These are phyloP conservation scores for Lophotis ruficrista DNA, from an alignment of 2,113 vertebrate genomes.

Conservation along the genomic window DNA sequence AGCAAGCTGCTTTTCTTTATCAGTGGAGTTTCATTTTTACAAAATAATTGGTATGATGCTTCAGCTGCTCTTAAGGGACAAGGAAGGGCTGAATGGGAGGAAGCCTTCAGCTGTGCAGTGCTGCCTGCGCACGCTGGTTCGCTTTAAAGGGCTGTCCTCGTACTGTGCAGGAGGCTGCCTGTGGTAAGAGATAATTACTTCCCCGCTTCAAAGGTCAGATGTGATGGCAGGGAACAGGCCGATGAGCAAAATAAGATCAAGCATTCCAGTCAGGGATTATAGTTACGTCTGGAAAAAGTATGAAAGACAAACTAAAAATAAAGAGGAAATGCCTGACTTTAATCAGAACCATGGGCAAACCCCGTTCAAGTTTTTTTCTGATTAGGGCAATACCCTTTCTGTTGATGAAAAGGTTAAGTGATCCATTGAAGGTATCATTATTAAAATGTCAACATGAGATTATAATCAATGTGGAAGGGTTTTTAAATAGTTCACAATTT, in stretches of 20 bases:
- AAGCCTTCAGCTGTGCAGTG: not conserved
- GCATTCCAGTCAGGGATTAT: not conserved
- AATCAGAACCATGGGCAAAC: not conserved
- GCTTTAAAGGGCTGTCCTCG: not conserved
- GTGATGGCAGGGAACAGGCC: not conserved
- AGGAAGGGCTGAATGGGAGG: not conserved
- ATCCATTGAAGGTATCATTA: not conserved
- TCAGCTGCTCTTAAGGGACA: not conserved
- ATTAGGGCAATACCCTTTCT: not conserved
- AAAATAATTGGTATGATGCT: not conserved
- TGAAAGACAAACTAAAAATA: not conserved
- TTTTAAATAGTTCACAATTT: not conserved
- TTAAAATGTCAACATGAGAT: not conserved
- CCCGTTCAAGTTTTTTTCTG: not conserved
- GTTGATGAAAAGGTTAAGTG: not conserved
- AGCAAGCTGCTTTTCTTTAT: not conserved
- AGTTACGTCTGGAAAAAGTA: not conserved
- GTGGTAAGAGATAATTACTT: not conserved
- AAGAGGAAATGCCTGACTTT: not conserved
- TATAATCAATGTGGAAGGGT: not conserved
- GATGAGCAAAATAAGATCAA: not conserved
- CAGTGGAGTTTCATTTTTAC: not conserved
- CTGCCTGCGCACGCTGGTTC: not conserved
- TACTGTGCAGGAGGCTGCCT: not conserved
- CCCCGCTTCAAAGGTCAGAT: conserved; percentile 18